Conservation (phyloP, 2,113 vertebrate genomes). For the Tachycineta bicolor region DNA sequence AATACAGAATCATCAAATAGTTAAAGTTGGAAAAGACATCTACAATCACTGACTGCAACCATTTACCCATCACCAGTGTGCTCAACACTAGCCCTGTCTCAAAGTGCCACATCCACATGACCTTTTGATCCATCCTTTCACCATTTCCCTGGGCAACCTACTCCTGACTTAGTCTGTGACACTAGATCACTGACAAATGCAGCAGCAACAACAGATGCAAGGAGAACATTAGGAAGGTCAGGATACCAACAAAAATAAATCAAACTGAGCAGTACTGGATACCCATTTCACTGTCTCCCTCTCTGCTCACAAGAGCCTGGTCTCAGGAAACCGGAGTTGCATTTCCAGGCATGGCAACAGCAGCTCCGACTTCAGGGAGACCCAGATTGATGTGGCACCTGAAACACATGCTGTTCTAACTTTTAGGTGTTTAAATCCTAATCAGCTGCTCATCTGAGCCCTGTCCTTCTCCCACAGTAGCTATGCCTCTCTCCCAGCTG, state of each 20-base stretch:
- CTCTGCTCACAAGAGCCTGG: background rate
- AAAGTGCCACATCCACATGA: background rate
- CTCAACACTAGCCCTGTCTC: background rate
- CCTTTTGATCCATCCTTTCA: too few relatives aligned
- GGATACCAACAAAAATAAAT: background rate
- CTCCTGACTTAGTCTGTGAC: background rate
- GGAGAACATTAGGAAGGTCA: background rate
- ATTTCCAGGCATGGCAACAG: background rate
- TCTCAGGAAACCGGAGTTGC: background rate
- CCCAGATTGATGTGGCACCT: background rate
- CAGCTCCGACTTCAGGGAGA: accelerated
- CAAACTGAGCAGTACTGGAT: background rate
- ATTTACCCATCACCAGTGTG: background rate
- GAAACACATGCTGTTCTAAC: accelerated
- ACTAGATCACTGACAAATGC: background rate
- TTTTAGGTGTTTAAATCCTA: background rate
- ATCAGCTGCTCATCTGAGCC: background rate
- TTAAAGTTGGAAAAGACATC: background rate
- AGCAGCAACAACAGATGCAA: background rate
- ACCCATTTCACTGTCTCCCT: background rate
- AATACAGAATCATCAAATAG: background rate
- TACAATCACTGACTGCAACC: background rate
- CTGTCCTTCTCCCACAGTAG: background rate
- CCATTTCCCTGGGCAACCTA: background rate
- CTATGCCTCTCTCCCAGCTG: background rate